Base-by-base conservation (phyloP, 2,113 vertebrate species). In the Aleadryas rufinucha region DNA sequence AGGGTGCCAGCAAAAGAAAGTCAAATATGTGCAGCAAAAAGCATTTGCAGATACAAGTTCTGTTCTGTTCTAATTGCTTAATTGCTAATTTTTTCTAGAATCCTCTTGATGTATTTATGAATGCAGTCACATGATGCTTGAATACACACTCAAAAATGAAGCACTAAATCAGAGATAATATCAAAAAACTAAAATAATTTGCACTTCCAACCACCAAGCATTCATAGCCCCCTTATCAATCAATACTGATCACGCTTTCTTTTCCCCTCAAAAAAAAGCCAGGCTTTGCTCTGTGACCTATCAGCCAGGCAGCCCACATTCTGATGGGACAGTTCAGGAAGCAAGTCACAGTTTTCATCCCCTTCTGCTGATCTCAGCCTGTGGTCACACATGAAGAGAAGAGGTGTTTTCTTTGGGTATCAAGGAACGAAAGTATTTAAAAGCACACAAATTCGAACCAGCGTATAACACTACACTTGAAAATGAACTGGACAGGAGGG, bases 401-500 rank as follows among this genome's bases (percentile, higher is more conserved):
- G 69, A 93, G 75, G 49, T 56, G 52, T 81, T 81, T 92, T 89
- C n/a, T 90, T 65, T 49, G 33, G 23, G 22, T 90, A 92, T 86
- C 50, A 59, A 95, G 53, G 15, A 93, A 94, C 37, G 22, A 74
- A 77, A 89, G 49, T 39, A 77, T 66, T 94, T 94, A 85, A 86
- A 78, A 81, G 74, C 72, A 78, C 57, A 64, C n/a, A n/a, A 75
- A 89, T 69, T 95, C 78, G 87, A 96, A 93, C 35, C 33, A 79
- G 63, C 2, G 0, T 71, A 75, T 81, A 96, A 90, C 84, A 79
- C 72, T 54, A 61, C 57, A 53, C 57, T 93, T 81, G 84, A 95
- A 92, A 97, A 96, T 24, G 18, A 95, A 96, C 83, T 88, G 71
- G 61, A 91, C 28, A 50, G 64, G 75, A 91, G 91, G 89, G 89